Evolutionary conservation across 2,888 invertebrate species (phyloP), one percentile per base, ranked within the genome.

Genomic region (Gastracanthus pulcherrimus): DNA sequence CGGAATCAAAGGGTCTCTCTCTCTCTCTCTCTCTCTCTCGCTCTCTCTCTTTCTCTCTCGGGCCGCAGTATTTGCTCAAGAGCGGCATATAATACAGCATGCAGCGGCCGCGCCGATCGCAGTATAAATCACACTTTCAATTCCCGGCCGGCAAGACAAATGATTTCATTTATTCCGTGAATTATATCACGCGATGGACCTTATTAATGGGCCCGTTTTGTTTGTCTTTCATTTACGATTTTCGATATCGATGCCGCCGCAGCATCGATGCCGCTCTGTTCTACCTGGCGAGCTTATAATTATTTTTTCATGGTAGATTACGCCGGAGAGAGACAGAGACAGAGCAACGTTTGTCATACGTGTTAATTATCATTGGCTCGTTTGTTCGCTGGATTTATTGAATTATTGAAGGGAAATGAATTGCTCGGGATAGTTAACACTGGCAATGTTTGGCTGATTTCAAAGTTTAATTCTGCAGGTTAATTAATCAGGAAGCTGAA

Each of bases 101-200:
- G 16, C 41, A 36, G 31, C 71, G 51, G 55, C 38, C 76, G 60
- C 11, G 3, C 51, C 58, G 62, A 80, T 81, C 66, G 60, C 60
- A 31, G 13, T 66, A 83, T 80, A 83, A 83, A 83, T 83, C 80
- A 83, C 77, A 80, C 80, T 75, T 83, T 83, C 82, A 80, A 83
- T 83, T 83, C 78, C 74, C 41, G 55, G 51, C 60, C 84, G 75
- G 81, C 87, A 88, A 89, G 89, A 89, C 88, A 87, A 90, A 89
- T 90, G 88, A 90, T 90, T 89, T 88, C 90, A 89, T 90, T 90
- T 89, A 89, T 89, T 89, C 86, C 67, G 88, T 89, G 87, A 90
- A 90, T 90, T 90, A 90, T 83, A 81, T 83, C 78, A 76, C 81
- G 81, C 81, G 79, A 83, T 76, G 76, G 48, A 71, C 72, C 83